Conservation (phyloP, 2,888 invertebrate species). For the Leptinotarsa peninsularis region DNA sequence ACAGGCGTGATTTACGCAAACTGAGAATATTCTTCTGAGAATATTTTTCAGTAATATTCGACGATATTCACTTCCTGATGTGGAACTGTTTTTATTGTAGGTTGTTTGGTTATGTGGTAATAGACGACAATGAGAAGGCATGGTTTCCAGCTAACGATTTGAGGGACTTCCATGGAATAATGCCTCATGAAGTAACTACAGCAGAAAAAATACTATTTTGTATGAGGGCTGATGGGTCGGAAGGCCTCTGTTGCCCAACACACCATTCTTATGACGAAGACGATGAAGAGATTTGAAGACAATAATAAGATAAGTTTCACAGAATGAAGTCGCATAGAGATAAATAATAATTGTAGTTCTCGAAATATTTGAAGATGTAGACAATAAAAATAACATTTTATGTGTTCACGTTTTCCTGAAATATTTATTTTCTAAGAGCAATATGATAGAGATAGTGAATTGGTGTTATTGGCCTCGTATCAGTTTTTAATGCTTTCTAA, state of each 20-base stretch:
- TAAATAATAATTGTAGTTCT: neutral
- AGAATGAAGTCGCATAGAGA: neutral
- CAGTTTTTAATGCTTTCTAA: neutral
- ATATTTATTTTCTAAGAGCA: too few species aligned
- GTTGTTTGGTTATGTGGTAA: slow-evolving; percentile 81
- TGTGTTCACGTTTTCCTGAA: too few species aligned
- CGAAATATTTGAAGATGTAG: too few species aligned
- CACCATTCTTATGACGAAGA: slow-evolving; percentile 71
- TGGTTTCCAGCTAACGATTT: slow-evolving; percentile 93
- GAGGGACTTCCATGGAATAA: slow-evolving; percentile 89
- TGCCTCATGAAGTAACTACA: slow-evolving; percentile 83
- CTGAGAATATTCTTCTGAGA: too few species aligned
- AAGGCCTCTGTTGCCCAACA: slow-evolving; percentile 84
- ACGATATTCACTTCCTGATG: too few species aligned
- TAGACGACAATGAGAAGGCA: slow-evolving; percentile 90
- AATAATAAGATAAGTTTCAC: slow-evolving; percentile 18
- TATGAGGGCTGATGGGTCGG: slow-evolving; percentile 84
- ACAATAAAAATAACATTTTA: too few species aligned
- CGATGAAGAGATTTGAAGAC: slow-evolving; percentile 46
- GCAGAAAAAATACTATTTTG: slow-evolving; percentile 86
- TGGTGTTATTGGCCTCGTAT: neutral
- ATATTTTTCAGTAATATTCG: too few species aligned
- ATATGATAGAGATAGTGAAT: too few species aligned
- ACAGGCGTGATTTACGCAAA: too few species aligned
- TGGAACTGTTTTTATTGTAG: slow-evolving; percentile 66